A percentile compares a stretch with the other conserved stretches of the same genome.
Conservation (phyloP, 2,888 invertebrate genomes). For the Andrena dorsata region DNA sequence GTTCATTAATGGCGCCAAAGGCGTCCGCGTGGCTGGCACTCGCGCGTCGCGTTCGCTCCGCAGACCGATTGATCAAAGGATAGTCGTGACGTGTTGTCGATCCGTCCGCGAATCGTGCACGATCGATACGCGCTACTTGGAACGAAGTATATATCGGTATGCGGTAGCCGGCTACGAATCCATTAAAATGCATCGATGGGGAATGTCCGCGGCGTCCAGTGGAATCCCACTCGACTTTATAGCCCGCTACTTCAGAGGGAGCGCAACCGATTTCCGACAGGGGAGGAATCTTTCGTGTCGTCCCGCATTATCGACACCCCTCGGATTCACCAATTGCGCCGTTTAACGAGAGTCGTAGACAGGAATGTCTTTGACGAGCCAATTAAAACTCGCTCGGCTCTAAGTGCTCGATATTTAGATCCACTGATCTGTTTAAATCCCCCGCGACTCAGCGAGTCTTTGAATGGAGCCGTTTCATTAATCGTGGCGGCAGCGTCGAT, state of each 20-base stretch:
- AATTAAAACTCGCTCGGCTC: conserved; percentile 15
- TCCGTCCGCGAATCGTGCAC: conserved; percentile 37
- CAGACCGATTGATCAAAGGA: conserved; percentile 68
- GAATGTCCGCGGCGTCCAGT: neutral
- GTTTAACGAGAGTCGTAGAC: conserved; percentile 17
- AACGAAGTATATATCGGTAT: conserved; percentile 20
- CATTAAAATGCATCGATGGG: neutral
- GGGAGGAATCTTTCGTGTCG: neutral
- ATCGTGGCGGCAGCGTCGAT: neutral
- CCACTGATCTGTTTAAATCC: neutral
- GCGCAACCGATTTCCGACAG: neutral
- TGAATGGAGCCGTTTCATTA: neutral
- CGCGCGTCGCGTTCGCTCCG: conserved; percentile 50
- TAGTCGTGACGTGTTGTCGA: conserved; percentile 41
- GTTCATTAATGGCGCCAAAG: conserved; percentile 65
- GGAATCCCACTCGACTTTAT: conserved; percentile 24
- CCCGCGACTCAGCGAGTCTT: neutral
- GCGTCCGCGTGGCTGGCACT: conserved; percentile 44
- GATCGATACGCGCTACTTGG: conserved; percentile 50
- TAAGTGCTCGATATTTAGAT: neutral
- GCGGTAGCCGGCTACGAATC: neutral
- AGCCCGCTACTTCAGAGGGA: neutral
- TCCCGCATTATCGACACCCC: conserved; percentile 4
- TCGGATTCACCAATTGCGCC: conserved; percentile 21
- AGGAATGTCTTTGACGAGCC: conserved; percentile 3